These are phyloP conservation scores for Rhagologus leucostigma DNA, from an alignment of 2,113 vertebrate species.

Conservation along the genomic window DNA sequence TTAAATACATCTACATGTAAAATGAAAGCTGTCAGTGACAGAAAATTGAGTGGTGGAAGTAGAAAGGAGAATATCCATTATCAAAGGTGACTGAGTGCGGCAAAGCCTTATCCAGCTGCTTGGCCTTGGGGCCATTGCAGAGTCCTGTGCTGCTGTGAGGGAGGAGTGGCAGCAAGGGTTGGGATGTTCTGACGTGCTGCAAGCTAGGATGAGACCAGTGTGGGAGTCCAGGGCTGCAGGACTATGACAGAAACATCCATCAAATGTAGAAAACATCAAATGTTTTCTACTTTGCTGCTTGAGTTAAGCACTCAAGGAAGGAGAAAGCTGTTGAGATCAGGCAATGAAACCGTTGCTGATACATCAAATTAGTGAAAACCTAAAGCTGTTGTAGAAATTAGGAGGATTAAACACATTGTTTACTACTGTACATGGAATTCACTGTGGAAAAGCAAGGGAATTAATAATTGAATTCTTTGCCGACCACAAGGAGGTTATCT, in stretches of 20 bases:
- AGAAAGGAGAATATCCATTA: background rate
- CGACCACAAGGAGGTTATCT: background rate
- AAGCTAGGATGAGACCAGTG: background rate
- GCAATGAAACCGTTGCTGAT: background rate
- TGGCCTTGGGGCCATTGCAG: background rate
- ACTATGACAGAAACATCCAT: background rate
- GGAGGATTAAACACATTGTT: background rate
- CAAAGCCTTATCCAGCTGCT: background rate
- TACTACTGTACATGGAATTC: background rate
- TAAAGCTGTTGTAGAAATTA: background rate
- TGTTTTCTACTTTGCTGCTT: background rate
- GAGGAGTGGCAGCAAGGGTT: fast-evolving
- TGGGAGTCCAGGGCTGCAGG: background rate
- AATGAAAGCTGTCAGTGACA: background rate
- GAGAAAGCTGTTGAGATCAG: background rate
- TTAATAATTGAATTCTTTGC: background rate
- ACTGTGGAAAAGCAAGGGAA: background rate
- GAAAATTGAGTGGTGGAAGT: background rate
- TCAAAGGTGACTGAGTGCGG: background rate
- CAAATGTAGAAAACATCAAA: background rate
- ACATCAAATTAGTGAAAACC: background rate
- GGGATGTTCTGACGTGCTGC: background rate
- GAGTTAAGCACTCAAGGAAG: background rate
- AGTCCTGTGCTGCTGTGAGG: fast-evolving
- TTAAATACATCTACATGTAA: background rate